Percentiles rank a stretch among this genome's conserved stretches.
These are phyloP conservation scores for Drosophila lacertosa DNA, from an alignment of 1,140 invertebrate species.

Conservation along the genomic window DNA sequence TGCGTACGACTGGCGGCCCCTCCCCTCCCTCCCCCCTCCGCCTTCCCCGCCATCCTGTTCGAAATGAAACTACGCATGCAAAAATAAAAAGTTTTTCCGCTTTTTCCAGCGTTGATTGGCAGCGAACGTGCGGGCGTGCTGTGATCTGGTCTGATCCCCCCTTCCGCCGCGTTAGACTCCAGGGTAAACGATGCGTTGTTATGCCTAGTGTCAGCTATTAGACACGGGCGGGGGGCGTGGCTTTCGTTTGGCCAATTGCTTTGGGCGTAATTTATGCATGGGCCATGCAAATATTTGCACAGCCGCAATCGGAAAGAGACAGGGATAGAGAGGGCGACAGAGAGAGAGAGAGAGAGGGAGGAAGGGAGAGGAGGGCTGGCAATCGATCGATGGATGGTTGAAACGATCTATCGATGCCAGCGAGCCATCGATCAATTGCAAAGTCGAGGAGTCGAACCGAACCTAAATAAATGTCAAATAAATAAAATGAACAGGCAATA, in stretches of 20 bases:
- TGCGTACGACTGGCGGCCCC: background rate
- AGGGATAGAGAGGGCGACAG: background rate
- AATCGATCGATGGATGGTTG: constrained; percentile 41
- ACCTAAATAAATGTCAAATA: constrained; percentile 78
- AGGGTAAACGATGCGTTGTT: constrained; percentile 24
- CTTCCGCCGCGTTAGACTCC: too few relatives aligned
- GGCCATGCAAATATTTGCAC: constrained; percentile 61
- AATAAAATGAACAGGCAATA: constrained; percentile 72
- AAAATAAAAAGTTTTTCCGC: constrained; percentile 34
- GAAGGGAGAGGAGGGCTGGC: background rate
- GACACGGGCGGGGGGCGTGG: constrained; percentile 4
- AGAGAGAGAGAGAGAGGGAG: background rate
- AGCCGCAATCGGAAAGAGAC: background rate
- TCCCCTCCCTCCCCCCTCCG: background rate
- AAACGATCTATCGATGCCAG: constrained; percentile 44
- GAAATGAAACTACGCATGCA: constrained; percentile 2
- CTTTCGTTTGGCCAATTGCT: constrained; percentile 61
- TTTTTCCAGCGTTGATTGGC: constrained; percentile 53
- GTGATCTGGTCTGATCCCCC: constrained; percentile 20
- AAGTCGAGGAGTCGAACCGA: constrained; percentile 38
- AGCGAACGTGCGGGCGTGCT: constrained; percentile 67
- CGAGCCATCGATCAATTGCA: constrained; percentile 65
- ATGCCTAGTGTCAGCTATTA: constrained; percentile 47
- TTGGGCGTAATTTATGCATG: constrained; percentile 68
- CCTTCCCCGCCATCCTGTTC: background rate